Base-by-base conservation (phyloP, 2,888 invertebrate genomes). In the Drosophila cognata region DNA sequence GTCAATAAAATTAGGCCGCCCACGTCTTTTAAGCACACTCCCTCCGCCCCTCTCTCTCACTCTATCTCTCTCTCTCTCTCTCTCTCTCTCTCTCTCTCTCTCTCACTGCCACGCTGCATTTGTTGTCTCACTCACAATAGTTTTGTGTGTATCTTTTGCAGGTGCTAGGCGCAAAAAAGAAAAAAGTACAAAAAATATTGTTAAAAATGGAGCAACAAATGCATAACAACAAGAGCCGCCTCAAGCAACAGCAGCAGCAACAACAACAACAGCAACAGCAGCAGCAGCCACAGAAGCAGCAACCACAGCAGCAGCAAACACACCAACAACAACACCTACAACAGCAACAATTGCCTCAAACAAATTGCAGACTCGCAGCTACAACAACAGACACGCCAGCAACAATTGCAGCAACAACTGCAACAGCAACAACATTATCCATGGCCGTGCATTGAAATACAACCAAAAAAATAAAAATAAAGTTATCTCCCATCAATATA, bases 81-180 rank as follows among this genome's bases (percentile, higher is more conserved):
- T 41, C 25, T 21, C 50, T 36, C 59, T 7, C 18, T 13, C 35
- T 18, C 38, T 10, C 25, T 1, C 2, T 11, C 11, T 11, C 31
- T 8, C 10, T 18, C 28, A 33, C 38, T 59, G 33, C 53, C 48
- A 36, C 60, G 43, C 51, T 46, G 57, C 76, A 72, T 60, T 60
- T 69, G 61, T 57, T 61, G 52, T 61, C 63, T 70, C 59, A 68
- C 77, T 81, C 62, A 73, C 61, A 59, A n/a, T 38, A 38, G 58
- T 72, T n/a, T 77, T 75, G 74, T 72, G 74, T 79, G 77, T 76
- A 69, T 82, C 71, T 78, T 66, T 79, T 88, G 67, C 84, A 88
- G 88, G 87, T 87, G 82, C 72, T 80, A 68, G 57, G 63, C 77
- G 53, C 55, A 56, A 33, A 74, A 36, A 43, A 41, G 41, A 50